A percentile compares a stretch with the other conserved stretches of the same genome.
phyloP scores from a whole-genome alignment of 2,888 invertebrate genomes.

The Liposcelis brunnea region DNA sequence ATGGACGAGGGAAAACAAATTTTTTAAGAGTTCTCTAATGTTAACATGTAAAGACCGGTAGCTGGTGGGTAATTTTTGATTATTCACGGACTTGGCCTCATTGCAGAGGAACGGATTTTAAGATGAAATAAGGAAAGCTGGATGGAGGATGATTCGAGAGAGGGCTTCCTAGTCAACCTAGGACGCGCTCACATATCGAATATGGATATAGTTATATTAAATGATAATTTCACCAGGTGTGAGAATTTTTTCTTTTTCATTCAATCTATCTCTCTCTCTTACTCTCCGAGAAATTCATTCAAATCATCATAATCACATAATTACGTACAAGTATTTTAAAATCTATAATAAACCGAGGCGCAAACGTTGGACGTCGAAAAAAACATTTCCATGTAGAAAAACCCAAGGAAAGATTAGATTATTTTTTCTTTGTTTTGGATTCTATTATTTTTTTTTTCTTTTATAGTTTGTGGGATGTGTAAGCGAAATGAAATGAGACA shows the following conservation, averaged over 20 bases:
- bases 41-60: background rate
- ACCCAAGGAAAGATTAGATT: too few species aligned
- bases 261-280: background rate
- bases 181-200: background rate
- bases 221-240: conserved; percentile 3
- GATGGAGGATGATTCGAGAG: too few species aligned
- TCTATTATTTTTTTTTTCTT: too few species aligned
- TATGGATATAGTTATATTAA: conserved; percentile 5
- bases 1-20: background rate
- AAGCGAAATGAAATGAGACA: too few species aligned
- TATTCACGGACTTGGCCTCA: background rate
- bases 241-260: conserved; percentile 1
- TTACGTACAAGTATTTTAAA: background rate
- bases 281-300: conserved; percentile 1
- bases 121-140: too few species aligned
- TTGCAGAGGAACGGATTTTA: too few species aligned
- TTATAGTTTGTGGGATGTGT: too few species aligned
- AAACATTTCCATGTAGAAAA: too few species aligned
- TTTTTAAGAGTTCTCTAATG: background rate
- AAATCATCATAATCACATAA: conserved; percentile 3
- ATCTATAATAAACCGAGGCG: background rate
- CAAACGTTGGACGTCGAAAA: too few species aligned
- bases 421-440: too few species aligned
- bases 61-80: conserved; percentile 2
- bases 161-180: background rate